Conservation (phyloP, 2,888 invertebrate species). For the Melinaea marsaeus region DNA sequence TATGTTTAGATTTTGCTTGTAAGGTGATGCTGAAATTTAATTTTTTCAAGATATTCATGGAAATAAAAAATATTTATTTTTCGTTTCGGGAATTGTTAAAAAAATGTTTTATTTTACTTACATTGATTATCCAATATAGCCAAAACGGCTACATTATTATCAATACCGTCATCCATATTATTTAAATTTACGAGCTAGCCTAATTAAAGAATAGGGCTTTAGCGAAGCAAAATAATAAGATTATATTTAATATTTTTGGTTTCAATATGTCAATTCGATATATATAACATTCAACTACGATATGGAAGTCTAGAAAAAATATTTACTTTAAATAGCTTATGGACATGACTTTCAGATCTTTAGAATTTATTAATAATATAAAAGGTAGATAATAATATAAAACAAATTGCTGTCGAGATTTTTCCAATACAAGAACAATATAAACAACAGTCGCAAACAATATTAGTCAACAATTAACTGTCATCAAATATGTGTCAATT, state of each 20-base stretch:
- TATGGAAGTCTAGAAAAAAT: too few relatives aligned
- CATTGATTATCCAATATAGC: constrained; percentile 56
- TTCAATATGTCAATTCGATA: too few relatives aligned
- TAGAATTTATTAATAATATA: too few relatives aligned
- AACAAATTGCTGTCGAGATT: too few relatives aligned
- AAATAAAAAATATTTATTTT: background rate
- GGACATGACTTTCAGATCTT: too few relatives aligned
- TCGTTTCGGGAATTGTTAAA: background rate
- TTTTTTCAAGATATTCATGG: background rate
- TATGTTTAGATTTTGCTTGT: constrained; percentile 47
- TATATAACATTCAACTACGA: too few relatives aligned
- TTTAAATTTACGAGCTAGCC: background rate
- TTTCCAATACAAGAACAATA: too few relatives aligned
- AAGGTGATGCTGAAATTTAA: constrained; percentile 39
- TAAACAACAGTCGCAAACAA: too few relatives aligned
- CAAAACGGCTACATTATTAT: constrained; percentile 56
- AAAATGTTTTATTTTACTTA: constrained; percentile 37
- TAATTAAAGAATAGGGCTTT: background rate
- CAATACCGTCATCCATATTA: constrained; percentile 57
- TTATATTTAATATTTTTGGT: background rate
- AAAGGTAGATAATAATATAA: too few relatives aligned
- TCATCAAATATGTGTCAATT: too few relatives aligned
- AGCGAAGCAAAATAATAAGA: background rate
- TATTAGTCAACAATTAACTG: too few relatives aligned
- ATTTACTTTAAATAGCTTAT: too few relatives aligned